Base-by-base conservation (phyloP, 2,113 vertebrate genomes). In the Regulus satrapa region DNA sequence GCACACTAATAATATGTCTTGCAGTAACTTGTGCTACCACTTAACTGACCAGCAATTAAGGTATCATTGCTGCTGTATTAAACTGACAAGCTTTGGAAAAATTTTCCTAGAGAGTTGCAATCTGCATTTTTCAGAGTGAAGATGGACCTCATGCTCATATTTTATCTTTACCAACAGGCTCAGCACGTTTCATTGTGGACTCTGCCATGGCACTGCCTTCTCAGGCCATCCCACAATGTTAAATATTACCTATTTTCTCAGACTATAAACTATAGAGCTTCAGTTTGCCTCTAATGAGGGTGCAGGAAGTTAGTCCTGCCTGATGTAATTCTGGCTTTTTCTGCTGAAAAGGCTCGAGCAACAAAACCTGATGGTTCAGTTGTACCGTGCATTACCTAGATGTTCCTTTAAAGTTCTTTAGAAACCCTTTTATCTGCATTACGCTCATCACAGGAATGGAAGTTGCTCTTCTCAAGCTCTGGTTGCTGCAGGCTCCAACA, bases 181-280 rank as follows among this genome's bases (percentile, higher is more conserved):
- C 43, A 38, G 49, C 51, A 49, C 1, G 0, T 5, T 12, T 10
- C 45, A 46, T 5, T 6, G 1, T 7, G 18, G 75, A 25, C 45
- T 85, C 46, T 58, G 52, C 31, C 74, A 51, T 3, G 31, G 32
- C 24, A 32, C 8, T 61, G 43, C 61, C 54, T 63, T 34, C 34
- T 69, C 18, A 31, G 32, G 21, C 48, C 40, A 74, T 46, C 61
- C 46, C 74, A 75, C 46, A n/a, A 20, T 2, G 18, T 32, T 25
- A 32, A 63, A 68, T 8, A 20, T 8, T 34, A 69, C 13, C 4
- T 63, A 0, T 80, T 69, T 83, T 49, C 77, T 41, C 26, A 58
- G n/a, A 63, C 38, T 54, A 31, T 36, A 45, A 63, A 54, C 14
- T 12, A 23, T 36, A 80, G 28, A 18, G 3, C 9, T 91, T 58